phyloP scores from a whole-genome alignment of 2,888 invertebrate genomes.

The Nymphalis urticae region DNA sequence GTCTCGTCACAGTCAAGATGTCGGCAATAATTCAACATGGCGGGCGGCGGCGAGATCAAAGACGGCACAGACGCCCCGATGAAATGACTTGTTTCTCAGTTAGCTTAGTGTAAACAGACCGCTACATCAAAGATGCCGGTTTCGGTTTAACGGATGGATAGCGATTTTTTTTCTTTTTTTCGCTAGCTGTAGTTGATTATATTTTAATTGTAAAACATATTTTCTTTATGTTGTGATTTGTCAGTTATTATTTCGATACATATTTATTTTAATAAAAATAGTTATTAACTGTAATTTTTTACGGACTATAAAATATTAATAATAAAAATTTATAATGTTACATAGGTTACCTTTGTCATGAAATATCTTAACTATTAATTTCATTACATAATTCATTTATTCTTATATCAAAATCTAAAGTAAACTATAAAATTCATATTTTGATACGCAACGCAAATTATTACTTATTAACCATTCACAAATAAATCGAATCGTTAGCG shows the following conservation, averaged over 20 bases:
- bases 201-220: slow-evolving; percentile 1
- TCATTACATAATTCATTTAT: not conserved
- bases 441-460: not conserved
- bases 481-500: not conserved
- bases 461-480: not conserved
- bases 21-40: slow-evolving; percentile 62
- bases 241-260: not conserved
- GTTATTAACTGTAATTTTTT: not conserved
- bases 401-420: too few relatives aligned
- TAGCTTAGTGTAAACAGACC: slow-evolving; percentile 78
- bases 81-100: slow-evolving; percentile 79
- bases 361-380: not conserved
- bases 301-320: too few relatives aligned
- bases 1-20: slow-evolving; percentile 48
- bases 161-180: slow-evolving; percentile 8
- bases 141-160: slow-evolving; percentile 25
- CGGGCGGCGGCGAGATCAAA: slow-evolving; percentile 73
- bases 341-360: too few relatives aligned
- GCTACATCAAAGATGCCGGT: slow-evolving; percentile 74
- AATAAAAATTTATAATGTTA: too few relatives aligned
- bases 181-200: slow-evolving; percentile 15
- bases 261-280: too few relatives aligned
- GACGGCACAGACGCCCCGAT: slow-evolving; percentile 60
- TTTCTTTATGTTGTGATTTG: not conserved
- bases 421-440: too few relatives aligned